Evolutionary conservation across 2,113 vertebrate species (phyloP), one percentile per base, ranked within the genome.

Genomic region (Dermatemys mawii): DNA sequence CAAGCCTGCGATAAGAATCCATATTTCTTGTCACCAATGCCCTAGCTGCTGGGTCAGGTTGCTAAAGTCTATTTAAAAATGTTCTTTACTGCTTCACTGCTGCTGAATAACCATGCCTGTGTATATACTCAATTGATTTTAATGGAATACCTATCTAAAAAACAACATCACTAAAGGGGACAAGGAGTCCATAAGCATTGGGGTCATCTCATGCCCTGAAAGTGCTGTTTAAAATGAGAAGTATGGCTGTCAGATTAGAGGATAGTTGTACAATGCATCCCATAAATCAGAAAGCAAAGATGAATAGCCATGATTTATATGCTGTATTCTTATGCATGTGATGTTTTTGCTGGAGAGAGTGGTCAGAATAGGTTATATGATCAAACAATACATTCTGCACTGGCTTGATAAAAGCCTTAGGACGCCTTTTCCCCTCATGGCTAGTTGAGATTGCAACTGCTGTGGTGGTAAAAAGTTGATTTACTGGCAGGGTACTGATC

Each of bases 201-300:
- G 60, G 54, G 78, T 5, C 26, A 5, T 51, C 50, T 55, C 27
- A 12, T 0, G 2, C 48, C 2, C 11, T 0, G 0, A 14, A 51
- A 51, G 35, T 41, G 78, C 75, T 87, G 82, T 46, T 67, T 50
- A 3, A 2, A 5, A 35, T 76, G 83, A 46, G 11, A 67, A 63
- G 24, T 51, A 4, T 0, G 0, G 13, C 44, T 60, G 78, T 51
- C 93, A 55, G 35, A 11, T 44, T 6, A 55, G 44, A 76, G 63
- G 29, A 26, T 48, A 75, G 84, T 57, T 87, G 90, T 86, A 83
- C 60, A 50, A 9, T 8, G 44, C 0, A 1, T 48, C 1, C 0
- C 4, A 0, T 27, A n/a, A 90, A 75, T 75, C 49, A 41, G 41
- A 51, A 41, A 88, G 13, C 46, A 32, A 53, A 76, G 60, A 41